These are phyloP conservation scores for Danio jaintianensis DNA, from an alignment of 2,797 vertebrate genomes.

Conservation along the genomic window DNA sequence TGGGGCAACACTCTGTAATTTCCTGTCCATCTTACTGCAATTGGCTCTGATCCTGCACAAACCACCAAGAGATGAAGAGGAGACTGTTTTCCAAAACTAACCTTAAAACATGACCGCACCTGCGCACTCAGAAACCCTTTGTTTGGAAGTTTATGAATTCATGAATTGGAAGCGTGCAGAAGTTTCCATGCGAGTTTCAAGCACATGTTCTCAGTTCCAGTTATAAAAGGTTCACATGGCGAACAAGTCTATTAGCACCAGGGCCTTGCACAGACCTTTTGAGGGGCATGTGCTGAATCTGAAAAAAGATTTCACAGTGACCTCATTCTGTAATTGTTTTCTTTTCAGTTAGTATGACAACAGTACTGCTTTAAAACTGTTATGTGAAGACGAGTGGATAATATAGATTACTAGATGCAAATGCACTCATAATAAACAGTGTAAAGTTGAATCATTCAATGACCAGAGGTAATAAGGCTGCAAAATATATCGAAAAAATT, in stretches of 20 bases:
- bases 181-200: background rate
- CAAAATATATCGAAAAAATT: too few relatives aligned
- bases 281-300: too few relatives aligned
- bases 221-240: background rate
- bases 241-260: background rate
- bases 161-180: conserved; percentile 1
- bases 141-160: conserved; percentile 26
- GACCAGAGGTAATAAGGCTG: too few relatives aligned
- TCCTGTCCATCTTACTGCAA: conserved; percentile 45
- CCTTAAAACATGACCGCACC: background rate
- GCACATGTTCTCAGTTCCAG: background rate
- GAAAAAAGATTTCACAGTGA: too few relatives aligned
- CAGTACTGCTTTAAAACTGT: too few relatives aligned
- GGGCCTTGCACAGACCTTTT: too few relatives aligned
- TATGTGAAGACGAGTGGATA: too few relatives aligned
- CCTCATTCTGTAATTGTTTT: too few relatives aligned
- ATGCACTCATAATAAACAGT: too few relatives aligned
- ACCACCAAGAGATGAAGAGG: conserved; percentile 25
- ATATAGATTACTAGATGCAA: too few relatives aligned
- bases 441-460: too few relatives aligned
- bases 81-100: conserved; percentile 7
- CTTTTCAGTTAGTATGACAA: too few relatives aligned
- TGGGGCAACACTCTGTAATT: conserved; percentile 53
- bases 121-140: background rate
- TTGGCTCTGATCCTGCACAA: conserved; percentile 48